Conservation (phyloP, 2,113 vertebrate species). For the Myiozetetes cayanensis region DNA sequence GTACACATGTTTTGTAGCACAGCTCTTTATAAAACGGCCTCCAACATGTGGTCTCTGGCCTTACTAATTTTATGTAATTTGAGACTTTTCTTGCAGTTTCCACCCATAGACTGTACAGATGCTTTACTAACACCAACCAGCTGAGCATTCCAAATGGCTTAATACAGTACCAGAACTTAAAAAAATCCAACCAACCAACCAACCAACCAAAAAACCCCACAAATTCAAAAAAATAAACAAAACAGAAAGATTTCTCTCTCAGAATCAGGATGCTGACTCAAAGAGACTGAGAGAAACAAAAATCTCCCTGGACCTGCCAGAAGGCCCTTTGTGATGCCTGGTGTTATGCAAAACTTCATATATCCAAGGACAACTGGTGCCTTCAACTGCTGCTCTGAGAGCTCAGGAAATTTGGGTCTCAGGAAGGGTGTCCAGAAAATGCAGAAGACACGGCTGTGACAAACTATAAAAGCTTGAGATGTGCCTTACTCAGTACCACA, state of each 20-base stretch:
- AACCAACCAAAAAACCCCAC: background rate
- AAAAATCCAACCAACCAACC: too few species aligned
- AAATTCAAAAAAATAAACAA: background rate
- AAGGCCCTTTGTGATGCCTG: background rate
- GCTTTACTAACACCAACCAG: background rate
- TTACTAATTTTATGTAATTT: background rate
- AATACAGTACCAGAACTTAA: background rate
- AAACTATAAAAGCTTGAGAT: background rate
- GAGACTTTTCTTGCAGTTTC: background rate
- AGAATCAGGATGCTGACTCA: background rate
- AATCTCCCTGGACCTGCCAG: background rate
- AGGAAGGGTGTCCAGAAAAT: background rate
- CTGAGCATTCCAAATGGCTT: background rate
- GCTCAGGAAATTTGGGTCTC: background rate
- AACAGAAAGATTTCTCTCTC: fast-evolving
- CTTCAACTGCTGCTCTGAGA: background rate
- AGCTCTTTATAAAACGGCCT: background rate
- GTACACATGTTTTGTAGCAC: background rate
- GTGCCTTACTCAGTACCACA: background rate
- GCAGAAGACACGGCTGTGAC: background rate
- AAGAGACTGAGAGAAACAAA: background rate
- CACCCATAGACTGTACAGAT: background rate
- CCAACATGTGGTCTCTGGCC: background rate
- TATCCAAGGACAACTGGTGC: background rate
- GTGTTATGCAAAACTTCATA: background rate